Conservation (phyloP, 2,113 vertebrate species). For the Platichthys flesus region DNA sequence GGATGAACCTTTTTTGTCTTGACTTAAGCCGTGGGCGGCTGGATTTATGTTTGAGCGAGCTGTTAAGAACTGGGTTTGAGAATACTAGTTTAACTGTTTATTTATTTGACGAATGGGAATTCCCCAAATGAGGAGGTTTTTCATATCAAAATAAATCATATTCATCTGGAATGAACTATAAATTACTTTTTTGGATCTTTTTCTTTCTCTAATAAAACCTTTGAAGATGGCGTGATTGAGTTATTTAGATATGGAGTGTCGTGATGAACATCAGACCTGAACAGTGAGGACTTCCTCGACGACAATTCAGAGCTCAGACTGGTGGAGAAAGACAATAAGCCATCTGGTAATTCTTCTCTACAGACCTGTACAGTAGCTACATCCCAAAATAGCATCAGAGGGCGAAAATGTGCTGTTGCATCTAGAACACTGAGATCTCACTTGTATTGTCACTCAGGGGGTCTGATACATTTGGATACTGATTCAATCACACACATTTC, state of each 20-base stretch:
- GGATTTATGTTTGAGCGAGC: not conserved
- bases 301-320: slow-evolving; percentile 47
- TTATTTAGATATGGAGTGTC: not conserved
- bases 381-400: slow-evolving; percentile 77
- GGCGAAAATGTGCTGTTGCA: slow-evolving; percentile 56
- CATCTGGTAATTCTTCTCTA: slow-evolving; percentile 70
- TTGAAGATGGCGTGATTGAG: not conserved
- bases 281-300: slow-evolving; percentile 34
- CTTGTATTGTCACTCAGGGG: slow-evolving; percentile 64
- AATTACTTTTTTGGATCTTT: not conserved
- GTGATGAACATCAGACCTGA: slow-evolving; percentile 37
- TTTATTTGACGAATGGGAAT: not conserved
- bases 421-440: slow-evolving; percentile 46
- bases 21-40: not conserved
- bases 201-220: not conserved
- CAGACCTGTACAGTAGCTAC: slow-evolving; percentile 53
- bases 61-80: not conserved
- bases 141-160: not conserved
- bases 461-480: slow-evolving; percentile 58
- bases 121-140: not conserved
- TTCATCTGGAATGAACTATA: not conserved
- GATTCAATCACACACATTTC: slow-evolving; percentile 40
- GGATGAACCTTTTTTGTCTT: not conserved
- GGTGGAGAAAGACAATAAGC: slow-evolving; percentile 68
- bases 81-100: not conserved